Percentiles rank a stretch among this genome's conserved stretches.
Evolutionary conservation across 2,113 vertebrate species (phyloP).

Genomic region (Oryctolagus cuniculus): DNA sequence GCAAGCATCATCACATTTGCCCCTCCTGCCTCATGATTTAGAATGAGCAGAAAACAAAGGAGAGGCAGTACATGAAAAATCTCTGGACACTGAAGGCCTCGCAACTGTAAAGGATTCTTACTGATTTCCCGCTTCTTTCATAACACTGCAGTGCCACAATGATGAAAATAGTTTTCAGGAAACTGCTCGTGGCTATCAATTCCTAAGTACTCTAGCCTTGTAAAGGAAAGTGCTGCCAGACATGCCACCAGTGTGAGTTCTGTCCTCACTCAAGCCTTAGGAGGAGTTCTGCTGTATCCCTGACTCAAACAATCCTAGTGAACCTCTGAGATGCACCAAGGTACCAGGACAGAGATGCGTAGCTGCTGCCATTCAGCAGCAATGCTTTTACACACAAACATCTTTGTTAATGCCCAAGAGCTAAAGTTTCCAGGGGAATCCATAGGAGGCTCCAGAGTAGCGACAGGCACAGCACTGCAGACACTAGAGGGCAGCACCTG

Average conservation of each 20-base stretch:
- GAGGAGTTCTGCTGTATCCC: background rate
- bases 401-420: background rate
- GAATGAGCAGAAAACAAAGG: background rate
- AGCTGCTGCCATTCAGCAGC: background rate
- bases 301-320: background rate
- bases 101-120: background rate
- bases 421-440: background rate
- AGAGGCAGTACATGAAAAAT: background rate
- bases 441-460: background rate
- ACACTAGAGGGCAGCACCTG: conserved; percentile 67
- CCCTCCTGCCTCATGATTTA: background rate
- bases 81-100: background rate
- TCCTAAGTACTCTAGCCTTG: background rate
- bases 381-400: background rate
- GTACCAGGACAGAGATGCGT: background rate
- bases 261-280: background rate
- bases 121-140: conserved; percentile 10
- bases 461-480: background rate
- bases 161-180: background rate
- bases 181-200: background rate
- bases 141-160: background rate
- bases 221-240: background rate
- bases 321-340: background rate
- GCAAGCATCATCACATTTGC: background rate
- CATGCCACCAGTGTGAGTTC: background rate